Percentiles rank a stretch among this genome's conserved stretches.
Conservation (phyloP, 1,140 invertebrate species). For the Megalopta genalis region DNA sequence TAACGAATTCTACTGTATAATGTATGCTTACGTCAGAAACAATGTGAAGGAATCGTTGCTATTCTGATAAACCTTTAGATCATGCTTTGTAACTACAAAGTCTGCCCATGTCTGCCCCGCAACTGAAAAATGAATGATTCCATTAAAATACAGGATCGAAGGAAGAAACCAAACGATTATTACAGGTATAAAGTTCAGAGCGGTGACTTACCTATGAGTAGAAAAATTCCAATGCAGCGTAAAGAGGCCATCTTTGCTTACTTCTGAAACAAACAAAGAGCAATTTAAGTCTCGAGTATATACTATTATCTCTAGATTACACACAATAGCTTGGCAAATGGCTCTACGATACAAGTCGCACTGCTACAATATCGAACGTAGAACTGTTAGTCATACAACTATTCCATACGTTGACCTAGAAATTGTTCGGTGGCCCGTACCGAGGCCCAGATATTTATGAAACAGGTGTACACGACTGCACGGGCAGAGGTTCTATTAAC, state of each 20-base stretch:
- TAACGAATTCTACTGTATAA: neutral
- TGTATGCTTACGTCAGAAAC: conserved; percentile 69
- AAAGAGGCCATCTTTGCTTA: conserved; percentile 33
- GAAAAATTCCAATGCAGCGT: conserved; percentile 26
- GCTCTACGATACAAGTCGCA: neutral
- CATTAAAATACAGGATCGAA: neutral
- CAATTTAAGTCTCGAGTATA: neutral
- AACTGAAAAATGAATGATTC: conserved; percentile 52
- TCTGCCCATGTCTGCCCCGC: conserved; percentile 43
- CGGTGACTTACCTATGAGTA: conserved; percentile 44
- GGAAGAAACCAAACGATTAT: too few relatives aligned
- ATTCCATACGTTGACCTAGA: neutral
- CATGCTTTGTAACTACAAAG: conserved; percentile 70
- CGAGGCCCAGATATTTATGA: neutral
- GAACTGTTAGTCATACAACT: neutral
- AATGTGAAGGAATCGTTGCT: conserved; percentile 70
- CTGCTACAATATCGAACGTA: neutral
- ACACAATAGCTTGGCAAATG: too few relatives aligned
- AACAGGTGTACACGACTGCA: neutral
- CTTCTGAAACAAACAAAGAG: conserved; percentile 31
- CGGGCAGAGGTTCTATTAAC: conserved; percentile 9
- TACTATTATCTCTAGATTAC: neutral
- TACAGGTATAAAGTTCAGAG: neutral
- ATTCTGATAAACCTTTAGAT: conserved; percentile 75
- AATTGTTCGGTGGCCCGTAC: neutral